Evolutionary conservation across 2,888 invertebrate species (phyloP).

Genomic region (Papilio elwesi): DNA sequence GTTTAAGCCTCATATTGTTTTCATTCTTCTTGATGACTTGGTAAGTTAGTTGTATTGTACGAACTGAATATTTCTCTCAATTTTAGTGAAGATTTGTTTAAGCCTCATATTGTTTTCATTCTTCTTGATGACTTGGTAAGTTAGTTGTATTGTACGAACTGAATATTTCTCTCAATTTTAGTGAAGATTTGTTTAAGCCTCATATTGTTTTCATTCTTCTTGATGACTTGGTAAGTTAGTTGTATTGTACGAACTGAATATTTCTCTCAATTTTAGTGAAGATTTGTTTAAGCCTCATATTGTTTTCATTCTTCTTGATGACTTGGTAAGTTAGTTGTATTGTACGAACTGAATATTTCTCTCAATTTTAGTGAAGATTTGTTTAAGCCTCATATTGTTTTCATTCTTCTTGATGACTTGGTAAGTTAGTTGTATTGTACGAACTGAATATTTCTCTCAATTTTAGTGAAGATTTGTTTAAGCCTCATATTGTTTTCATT

Average conservation of each 20-base stretch:
- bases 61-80: too few species aligned
- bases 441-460: too few species aligned
- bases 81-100: neutral
- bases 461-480: neutral
- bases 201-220: slow-evolving; percentile 15
- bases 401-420: slow-evolving; percentile 19
- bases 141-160: neutral
- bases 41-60: neutral
- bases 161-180: neutral
- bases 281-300: neutral
- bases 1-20: neutral
- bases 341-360: too few species aligned
- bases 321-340: slow-evolving; percentile 20
- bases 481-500: slow-evolving; percentile 16
- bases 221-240: slow-evolving; percentile 19
- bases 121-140: slow-evolving; percentile 21
- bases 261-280: neutral
- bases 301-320: slow-evolving; percentile 13
- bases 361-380: slow-evolving; percentile 1
- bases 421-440: slow-evolving; percentile 13
- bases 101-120: slow-evolving; percentile 18
- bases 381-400: neutral
- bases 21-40: slow-evolving; percentile 21
- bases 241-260: neutral
- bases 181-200: neutral